A percentile compares a stretch with the other conserved stretches of the same genome.
Conservation (phyloP, 2,797 vertebrate genomes). For the Fringilla coelebs region DNA sequence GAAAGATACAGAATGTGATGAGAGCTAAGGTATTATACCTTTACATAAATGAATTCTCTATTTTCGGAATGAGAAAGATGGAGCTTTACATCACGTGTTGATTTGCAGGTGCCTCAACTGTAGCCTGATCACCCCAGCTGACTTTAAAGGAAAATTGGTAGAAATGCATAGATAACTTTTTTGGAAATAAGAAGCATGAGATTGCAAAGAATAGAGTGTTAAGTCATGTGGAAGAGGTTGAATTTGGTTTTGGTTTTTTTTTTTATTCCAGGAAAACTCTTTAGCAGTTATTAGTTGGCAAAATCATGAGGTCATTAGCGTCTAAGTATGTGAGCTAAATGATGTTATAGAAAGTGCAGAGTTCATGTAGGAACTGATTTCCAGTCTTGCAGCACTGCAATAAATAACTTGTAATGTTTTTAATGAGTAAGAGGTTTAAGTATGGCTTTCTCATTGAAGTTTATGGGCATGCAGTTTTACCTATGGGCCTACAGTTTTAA, state of each 20-base stretch:
- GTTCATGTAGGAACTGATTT: neutral
- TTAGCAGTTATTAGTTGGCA: neutral
- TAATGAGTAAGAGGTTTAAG: neutral
- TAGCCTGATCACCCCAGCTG: neutral
- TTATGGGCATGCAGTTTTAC: neutral
- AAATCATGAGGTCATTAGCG: neutral
- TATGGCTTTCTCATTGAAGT: neutral
- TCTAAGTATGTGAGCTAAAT: neutral
- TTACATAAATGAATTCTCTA: neutral
- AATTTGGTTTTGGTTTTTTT: neutral
- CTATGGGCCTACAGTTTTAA: neutral
- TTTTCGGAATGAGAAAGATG: neutral
- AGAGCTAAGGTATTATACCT: neutral
- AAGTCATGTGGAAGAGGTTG: neutral
- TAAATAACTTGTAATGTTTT: conserved; percentile 18
- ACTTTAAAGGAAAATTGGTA: neutral
- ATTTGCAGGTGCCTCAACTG: neutral
- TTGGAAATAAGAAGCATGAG: neutral
- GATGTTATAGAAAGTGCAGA: neutral
- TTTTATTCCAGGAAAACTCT: neutral
- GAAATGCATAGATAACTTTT: neutral
- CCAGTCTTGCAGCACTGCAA: neutral
- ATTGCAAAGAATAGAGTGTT: neutral
- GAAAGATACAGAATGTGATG: neutral
- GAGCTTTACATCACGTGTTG: accelerated